A percentile compares a stretch with the other conserved stretches of the same genome.
Conservation (phyloP, 2,797 vertebrate genomes). For the Gymnothorax javanicus region DNA sequence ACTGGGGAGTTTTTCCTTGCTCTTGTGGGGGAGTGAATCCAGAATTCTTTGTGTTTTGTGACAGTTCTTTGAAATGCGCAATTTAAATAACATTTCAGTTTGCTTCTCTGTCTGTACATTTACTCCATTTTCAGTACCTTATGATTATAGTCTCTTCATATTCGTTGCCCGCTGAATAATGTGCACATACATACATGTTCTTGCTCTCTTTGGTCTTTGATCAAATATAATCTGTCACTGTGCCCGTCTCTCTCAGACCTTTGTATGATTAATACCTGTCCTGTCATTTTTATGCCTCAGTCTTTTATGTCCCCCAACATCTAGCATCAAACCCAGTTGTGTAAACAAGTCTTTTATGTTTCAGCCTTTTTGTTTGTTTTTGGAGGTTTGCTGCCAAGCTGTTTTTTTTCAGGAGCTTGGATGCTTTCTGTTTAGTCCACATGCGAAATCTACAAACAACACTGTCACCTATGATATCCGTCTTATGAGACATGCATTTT, state of each 20-base stretch:
- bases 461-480: no score
- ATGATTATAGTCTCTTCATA: neutral
- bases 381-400: neutral
- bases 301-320: neutral
- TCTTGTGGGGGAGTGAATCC: no score
- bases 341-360: neutral
- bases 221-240: neutral
- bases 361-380: neutral
- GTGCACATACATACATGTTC: neutral
- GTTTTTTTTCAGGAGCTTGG: neutral
- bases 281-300: neutral
- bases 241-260: neutral
- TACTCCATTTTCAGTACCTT: neutral
- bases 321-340: neutral
- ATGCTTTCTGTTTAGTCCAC: neutral
- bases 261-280: neutral
- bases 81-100: no score
- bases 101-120: neutral
- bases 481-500: neutral
- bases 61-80: no score
- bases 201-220: neutral
- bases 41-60: no score
- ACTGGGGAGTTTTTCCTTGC: no score
- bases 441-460: neutral
- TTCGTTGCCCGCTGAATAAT: neutral